Conservation (phyloP, 1,140 invertebrate genomes). For the Geopemphigus sp. region DNA sequence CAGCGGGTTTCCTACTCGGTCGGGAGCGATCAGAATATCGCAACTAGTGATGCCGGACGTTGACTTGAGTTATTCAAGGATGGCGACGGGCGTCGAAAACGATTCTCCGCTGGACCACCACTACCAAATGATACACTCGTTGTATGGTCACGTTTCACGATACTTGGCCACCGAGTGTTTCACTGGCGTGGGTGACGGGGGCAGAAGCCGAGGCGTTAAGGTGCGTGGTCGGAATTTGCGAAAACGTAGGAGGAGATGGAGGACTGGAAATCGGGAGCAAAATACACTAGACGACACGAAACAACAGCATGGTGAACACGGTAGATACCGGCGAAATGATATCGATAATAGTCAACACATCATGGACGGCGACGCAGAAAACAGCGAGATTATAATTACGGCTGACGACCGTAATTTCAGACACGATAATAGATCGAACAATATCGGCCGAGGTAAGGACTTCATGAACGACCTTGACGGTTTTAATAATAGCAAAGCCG, state of each 20-base stretch:
- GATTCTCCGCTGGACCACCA: not conserved
- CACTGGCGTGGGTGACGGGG: not conserved
- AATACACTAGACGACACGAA: not conserved
- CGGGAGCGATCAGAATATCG: not conserved
- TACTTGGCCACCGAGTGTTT: constrained; percentile 10
- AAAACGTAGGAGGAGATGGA: constrained; percentile 17
- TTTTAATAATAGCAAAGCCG: not conserved
- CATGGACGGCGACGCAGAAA: not conserved
- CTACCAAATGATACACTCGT: not conserved
- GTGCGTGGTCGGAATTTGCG: not conserved
- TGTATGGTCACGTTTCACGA: not conserved
- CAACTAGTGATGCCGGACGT: constrained; percentile 5
- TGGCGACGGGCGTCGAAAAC: not conserved
- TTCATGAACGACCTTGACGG: not conserved
- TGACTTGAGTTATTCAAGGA: constrained; percentile 9
- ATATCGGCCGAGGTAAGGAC: not conserved
- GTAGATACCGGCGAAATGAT: constrained; percentile 2
- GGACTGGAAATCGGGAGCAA: not conserved
- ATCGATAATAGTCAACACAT: not conserved
- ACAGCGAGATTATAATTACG: too few species aligned
- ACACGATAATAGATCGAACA: not conserved
- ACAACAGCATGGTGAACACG: not conserved
- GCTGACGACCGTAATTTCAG: too few species aligned
- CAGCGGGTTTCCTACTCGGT: not conserved
- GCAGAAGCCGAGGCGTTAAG: not conserved